These are phyloP conservation scores for Halcyon leucocephala DNA, from an alignment of 2,797 vertebrate genomes.

Conservation along the genomic window DNA sequence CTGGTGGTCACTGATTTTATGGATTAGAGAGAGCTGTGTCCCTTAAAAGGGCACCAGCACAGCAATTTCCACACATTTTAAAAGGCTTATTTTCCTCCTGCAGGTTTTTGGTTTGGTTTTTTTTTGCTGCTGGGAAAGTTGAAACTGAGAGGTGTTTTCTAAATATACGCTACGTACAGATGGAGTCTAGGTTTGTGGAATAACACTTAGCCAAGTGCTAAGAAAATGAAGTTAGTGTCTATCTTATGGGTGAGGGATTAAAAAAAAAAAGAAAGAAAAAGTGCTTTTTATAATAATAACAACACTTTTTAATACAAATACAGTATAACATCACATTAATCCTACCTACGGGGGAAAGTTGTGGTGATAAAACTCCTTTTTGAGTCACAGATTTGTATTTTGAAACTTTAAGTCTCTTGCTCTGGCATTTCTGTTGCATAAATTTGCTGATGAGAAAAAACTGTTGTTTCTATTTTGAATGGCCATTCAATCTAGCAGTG, in stretches of 20 bases:
- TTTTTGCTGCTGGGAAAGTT: neutral
- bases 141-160: slow-evolving; percentile 55
- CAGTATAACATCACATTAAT: neutral
- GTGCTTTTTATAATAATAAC: neutral
- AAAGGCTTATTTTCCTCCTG: neutral
- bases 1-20: slow-evolving; percentile 11
- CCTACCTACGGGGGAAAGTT: neutral
- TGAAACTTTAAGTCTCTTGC: neutral
- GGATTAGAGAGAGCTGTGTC: neutral
- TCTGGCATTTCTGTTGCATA: neutral
- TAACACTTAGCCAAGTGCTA: slow-evolving; percentile 62
- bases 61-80: slow-evolving; percentile 17
- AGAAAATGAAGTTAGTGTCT: slow-evolving; percentile 22
- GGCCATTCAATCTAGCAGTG: neutral
- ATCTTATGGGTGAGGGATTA: neutral
- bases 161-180: slow-evolving; percentile 44
- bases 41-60: neutral
- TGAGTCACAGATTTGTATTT: neutral
- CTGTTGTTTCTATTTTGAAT: neutral
- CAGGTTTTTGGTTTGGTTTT: neutral
- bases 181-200: slow-evolving; percentile 62
- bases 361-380: neutral
- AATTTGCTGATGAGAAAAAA: slow-evolving; percentile 12
- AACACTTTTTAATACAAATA: neutral
- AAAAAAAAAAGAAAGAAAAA: neutral